These are phyloP conservation scores for Parotia lawesii DNA, from an alignment of 2,113 vertebrate genomes.

Conservation along the genomic window DNA sequence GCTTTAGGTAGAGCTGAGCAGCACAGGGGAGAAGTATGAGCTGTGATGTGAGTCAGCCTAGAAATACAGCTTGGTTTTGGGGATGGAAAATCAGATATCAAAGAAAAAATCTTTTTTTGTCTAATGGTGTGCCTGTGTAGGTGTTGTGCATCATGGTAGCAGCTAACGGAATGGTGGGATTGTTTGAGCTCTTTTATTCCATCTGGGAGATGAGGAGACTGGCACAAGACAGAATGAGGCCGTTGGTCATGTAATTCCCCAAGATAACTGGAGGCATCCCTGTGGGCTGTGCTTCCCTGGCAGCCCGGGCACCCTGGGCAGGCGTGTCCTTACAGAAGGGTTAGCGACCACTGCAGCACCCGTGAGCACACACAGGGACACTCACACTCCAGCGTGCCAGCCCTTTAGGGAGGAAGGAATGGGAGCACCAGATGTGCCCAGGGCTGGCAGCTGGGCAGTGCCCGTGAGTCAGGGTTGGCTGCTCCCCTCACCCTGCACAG, in stretches of 20 bases:
- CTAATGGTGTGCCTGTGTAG: neutral
- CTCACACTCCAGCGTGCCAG: fast-evolving
- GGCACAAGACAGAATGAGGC: neutral
- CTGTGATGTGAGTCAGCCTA: neutral
- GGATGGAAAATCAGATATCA: neutral
- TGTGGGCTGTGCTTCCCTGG: neutral
- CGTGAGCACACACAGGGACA: fast-evolving
- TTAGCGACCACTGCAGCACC: neutral
- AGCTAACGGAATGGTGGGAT: neutral
- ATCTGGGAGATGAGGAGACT: neutral
- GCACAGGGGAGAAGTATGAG: no score
- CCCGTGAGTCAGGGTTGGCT: neutral
- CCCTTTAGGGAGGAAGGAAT: no score
- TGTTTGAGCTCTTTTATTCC: neutral
- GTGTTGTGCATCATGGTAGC: neutral
- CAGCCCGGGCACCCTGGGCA: neutral
- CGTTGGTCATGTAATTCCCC: neutral
- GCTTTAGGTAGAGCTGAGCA: neutral
- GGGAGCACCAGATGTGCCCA: neutral
- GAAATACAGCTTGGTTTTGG: neutral
- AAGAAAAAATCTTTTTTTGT: neutral
- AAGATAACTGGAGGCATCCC: no score
- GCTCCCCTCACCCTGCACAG: neutral
- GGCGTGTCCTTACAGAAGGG: fast-evolving
- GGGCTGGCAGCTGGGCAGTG: neutral